These are phyloP conservation scores for Dusona sp. DNA, from an alignment of 2,888 invertebrate species.

Conservation along the genomic window DNA sequence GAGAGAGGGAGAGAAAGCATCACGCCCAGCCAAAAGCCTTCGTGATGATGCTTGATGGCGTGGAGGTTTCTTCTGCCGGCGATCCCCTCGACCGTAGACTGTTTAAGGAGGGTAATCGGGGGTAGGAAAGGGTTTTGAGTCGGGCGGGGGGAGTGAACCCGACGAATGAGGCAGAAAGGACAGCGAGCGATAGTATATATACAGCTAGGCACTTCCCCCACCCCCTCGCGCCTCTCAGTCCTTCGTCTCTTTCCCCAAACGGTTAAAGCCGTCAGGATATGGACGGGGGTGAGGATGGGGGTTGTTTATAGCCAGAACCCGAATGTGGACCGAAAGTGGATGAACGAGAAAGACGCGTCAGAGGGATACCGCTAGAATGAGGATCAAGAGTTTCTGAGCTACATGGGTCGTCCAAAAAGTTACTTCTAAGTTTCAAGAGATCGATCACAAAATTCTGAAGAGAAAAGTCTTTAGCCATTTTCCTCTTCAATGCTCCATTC, in stretches of 20 bases:
- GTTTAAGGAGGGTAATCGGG: slow-evolving; percentile 77
- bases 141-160: neutral
- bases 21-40: slow-evolving; percentile 26
- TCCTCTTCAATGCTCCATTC: neutral
- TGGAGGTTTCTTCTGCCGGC: slow-evolving; percentile 44
- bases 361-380: slow-evolving; percentile 17
- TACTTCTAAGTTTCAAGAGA: neutral
- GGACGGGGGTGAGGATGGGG: neutral
- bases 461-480: neutral
- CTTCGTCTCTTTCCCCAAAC: slow-evolving; percentile 42
- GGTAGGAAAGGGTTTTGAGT: slow-evolving; percentile 26
- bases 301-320: slow-evolving; percentile 65
- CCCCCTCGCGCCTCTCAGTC: slow-evolving; percentile 32
- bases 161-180: slow-evolving; percentile 41
- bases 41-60: slow-evolving; percentile 54
- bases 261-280: slow-evolving; percentile 43
- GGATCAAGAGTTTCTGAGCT: slow-evolving; percentile 21
- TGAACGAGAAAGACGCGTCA: slow-evolving; percentile 63
- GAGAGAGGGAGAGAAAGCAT: slow-evolving; percentile 14
- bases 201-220: slow-evolving; percentile 38
- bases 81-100: slow-evolving; percentile 65
- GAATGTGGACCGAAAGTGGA: slow-evolving; percentile 53
- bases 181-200: slow-evolving; percentile 12
- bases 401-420: neutral
- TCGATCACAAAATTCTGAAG: neutral